These are phyloP conservation scores for Pissodes strobi DNA, from an alignment of 1,140 invertebrate genomes.

Conservation along the genomic window DNA sequence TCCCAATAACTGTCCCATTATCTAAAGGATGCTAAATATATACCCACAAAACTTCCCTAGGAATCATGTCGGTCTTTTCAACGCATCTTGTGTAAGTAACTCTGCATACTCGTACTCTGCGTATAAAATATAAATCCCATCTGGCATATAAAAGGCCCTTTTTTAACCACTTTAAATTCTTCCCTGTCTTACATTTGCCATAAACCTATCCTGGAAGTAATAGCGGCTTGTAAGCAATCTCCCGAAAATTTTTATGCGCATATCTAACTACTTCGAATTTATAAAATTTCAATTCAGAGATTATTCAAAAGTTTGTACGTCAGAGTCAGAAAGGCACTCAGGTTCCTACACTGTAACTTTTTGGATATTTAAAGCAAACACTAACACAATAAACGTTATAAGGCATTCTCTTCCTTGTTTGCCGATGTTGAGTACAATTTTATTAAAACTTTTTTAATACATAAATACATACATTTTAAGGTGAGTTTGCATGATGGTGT, in stretches of 20 bases:
- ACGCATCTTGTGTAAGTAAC: too few species aligned
- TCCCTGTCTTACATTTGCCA: neutral
- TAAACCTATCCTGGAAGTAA: slow-evolving; percentile 11
- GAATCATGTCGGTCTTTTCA: too few species aligned
- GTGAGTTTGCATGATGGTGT: slow-evolving; percentile 21
- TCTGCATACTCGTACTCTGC: too few species aligned
- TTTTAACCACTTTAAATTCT: too few species aligned
- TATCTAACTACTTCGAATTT: slow-evolving; percentile 9
- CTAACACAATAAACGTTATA: slow-evolving; percentile 34
- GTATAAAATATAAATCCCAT: too few species aligned
- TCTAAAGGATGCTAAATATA: too few species aligned
- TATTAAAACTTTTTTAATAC: slow-evolving; percentile 39
- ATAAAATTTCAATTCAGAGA: slow-evolving; percentile 29
- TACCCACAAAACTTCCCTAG: too few species aligned
- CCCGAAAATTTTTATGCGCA: slow-evolving; percentile 27
- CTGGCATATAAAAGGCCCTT: too few species aligned
- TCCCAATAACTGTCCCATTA: too few species aligned
- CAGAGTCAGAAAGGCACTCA: neutral
- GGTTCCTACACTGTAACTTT: neutral
- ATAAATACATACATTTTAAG: slow-evolving; percentile 37
- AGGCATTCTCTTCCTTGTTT: slow-evolving; percentile 24
- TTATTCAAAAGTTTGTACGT: slow-evolving; percentile 33
- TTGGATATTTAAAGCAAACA: slow-evolving; percentile 32
- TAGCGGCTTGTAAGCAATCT: slow-evolving; percentile 13
- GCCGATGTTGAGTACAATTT: slow-evolving; percentile 27